These are phyloP conservation scores for Eudemis profundana DNA, from an alignment of 2,888 invertebrate genomes.

Conservation along the genomic window DNA sequence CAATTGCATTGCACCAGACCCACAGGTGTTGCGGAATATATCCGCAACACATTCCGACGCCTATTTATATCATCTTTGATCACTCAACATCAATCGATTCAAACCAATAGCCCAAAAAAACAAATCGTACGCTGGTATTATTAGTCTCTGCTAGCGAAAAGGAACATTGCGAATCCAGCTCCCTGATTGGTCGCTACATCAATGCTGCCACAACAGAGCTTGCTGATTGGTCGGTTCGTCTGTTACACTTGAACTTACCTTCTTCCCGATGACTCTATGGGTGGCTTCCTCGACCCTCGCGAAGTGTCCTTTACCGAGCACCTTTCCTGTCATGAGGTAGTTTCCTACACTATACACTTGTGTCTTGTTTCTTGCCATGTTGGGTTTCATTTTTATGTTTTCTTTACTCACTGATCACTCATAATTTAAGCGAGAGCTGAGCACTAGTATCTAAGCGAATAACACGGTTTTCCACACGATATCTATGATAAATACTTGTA, in stretches of 20 bases:
- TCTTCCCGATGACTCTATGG: conserved; percentile 88
- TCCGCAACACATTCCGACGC: conserved; percentile 16
- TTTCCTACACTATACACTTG: conserved; percentile 87
- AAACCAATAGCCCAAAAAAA: conserved; percentile 26
- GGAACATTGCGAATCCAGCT: neutral
- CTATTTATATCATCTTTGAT: conserved; percentile 24
- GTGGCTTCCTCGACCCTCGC: conserved; percentile 90
- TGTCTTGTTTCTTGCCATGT: conserved; percentile 66
- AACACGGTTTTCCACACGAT: conserved; percentile 53
- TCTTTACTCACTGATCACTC: conserved; percentile 64
- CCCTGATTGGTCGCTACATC: conserved; percentile 15
- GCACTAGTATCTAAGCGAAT: conserved; percentile 45
- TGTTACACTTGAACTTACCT: conserved; percentile 78
- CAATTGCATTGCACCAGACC: neutral
- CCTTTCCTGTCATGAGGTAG: conserved; percentile 89
- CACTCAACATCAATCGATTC: neutral
- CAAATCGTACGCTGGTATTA: conserved; percentile 23
- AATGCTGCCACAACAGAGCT: conserved; percentile 19
- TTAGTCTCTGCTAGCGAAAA: conserved; percentile 3
- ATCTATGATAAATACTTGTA: conserved; percentile 62
- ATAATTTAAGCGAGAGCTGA: conserved; percentile 60
- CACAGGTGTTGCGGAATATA: conserved; percentile 15
- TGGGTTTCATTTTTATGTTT: conserved; percentile 64
- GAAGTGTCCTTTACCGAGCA: conserved; percentile 91
- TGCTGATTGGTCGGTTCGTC: conserved; percentile 20